Base-by-base conservation (phyloP, 2,888 invertebrate genomes). In the Epinotia ramella region DNA sequence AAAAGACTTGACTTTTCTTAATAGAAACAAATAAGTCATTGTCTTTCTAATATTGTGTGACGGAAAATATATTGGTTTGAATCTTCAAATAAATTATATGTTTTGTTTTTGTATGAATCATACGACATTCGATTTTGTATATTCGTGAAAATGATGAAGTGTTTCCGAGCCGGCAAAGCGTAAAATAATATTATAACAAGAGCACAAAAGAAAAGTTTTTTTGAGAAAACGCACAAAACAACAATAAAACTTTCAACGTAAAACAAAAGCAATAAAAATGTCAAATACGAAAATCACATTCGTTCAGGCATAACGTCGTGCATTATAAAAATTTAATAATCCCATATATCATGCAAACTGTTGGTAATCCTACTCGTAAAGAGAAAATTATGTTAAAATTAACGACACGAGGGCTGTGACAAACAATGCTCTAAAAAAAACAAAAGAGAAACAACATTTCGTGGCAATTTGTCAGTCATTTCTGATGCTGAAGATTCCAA, bases 181-280 rank as follows among this genome's bases (percentile, higher is more conserved):
- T 75, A 64, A 64, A 78, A 77, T 78, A 81, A 81, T 81, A 81
- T 82, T 82, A 79, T 79, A 79, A 80, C 77, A 24, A 24, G 59
- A 75, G 60, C 70, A 28, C 53, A 66, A 70, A 67, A 67, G 60
- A 24, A 65, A 59, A 33, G 28, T 62, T 33, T 56, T 44, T 67
- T 20, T 44, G 62, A 68, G 60, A 73, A 69, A 78, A 78, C 72
- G 72, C 68, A 78, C 69, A 74, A 74, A 78, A 78, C 77, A 79
- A 80, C 80, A 83, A 83, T 79, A 82, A 81, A 81, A 59, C 72
- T 79, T 80, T 81, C 79, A 81, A 44, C 78, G 77, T 68, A 77
- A 83, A 84, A 91, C 91, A 92, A 92, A 90, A 88, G 88, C 89
- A 87, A 87, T 92, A 90, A 91, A 91, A 90, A 84, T 57, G 87